Evolutionary conservation across 2,113 vertebrate genomes (phyloP).

Genomic region (Boulengerochromis microlepis): DNA sequence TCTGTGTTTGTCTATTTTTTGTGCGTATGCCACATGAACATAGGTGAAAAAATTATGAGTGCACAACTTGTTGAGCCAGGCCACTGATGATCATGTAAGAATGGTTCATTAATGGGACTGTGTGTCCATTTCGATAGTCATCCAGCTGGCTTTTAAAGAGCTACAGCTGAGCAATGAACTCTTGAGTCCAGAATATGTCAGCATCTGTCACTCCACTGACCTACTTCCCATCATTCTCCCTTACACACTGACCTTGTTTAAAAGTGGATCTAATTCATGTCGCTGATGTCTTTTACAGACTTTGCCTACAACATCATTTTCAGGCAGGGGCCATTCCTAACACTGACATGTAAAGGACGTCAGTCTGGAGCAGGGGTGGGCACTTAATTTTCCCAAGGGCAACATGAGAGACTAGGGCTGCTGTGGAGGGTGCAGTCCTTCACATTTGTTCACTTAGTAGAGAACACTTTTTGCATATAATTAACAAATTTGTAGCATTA

Average conservation of each 20-base stretch:
- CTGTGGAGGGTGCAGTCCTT: background rate
- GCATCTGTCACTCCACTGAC: slow-evolving; percentile 60
- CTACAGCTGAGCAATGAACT: slow-evolving; percentile 56
- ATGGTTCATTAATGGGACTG: background rate
- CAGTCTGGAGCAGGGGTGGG: background rate
- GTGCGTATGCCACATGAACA: background rate
- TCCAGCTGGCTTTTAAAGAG: slow-evolving; percentile 33
- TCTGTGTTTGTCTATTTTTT: background rate
- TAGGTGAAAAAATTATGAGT: background rate
- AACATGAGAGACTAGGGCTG: background rate
- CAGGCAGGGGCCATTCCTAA: background rate
- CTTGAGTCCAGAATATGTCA: slow-evolving; percentile 36
- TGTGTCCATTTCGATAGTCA: background rate
- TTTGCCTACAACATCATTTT: background rate
- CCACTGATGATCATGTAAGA: background rate
- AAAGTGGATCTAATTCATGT: slow-evolving; percentile 26
- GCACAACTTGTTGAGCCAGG: background rate
- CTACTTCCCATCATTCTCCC: slow-evolving; percentile 43
- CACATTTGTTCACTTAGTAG: slow-evolving; percentile 1
- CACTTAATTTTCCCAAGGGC: background rate
- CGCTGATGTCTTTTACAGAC: slow-evolving; percentile 11
- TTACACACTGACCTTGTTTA: slow-evolving; percentile 47
- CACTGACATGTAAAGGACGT: background rate
- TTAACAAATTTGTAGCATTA: slow-evolving; percentile 2
- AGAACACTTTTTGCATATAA: background rate